Conservation (phyloP, 2,888 invertebrate genomes). For the Sylvicola cinctus region DNA sequence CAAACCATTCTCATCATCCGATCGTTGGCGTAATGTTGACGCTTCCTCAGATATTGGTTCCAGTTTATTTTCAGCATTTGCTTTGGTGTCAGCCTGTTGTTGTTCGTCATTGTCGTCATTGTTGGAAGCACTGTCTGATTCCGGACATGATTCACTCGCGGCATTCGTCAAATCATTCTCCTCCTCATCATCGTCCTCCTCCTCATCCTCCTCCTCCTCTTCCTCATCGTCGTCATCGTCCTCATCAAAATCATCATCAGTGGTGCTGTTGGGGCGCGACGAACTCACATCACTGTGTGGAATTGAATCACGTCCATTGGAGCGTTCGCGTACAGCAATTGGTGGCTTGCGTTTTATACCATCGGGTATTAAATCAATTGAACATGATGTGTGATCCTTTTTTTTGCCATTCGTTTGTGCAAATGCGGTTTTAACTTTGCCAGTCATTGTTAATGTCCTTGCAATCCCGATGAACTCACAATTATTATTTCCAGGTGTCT, state of each 20-base stretch:
- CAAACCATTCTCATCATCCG: constrained; percentile 8
- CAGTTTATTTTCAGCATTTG: constrained; percentile 2
- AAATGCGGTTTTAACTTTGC: no score
- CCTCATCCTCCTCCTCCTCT: not conserved
- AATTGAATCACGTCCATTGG: constrained; percentile 7
- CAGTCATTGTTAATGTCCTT: no score
- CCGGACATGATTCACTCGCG: constrained; percentile 2
- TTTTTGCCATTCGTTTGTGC: no score
- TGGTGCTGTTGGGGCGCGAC: constrained; percentile 8
- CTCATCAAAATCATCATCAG: constrained; percentile 5
- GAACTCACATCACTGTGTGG: constrained; percentile 7
- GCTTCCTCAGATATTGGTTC: constrained; percentile 9
- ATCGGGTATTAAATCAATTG: constrained; percentile 7
- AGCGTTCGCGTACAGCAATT: not conserved
- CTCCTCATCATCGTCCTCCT: not conserved
- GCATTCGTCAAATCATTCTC: not conserved
- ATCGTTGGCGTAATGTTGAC: constrained; percentile 6
- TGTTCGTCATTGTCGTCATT: not conserved
- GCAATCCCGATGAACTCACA: no score
- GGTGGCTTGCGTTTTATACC: constrained; percentile 9
- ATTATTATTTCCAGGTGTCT: no score
- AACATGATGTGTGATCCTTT: not conserved
- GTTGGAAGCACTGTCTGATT: not conserved
- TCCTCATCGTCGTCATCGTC: not conserved
- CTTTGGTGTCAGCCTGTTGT: not conserved